Evolutionary conservation across 2,113 vertebrate species (phyloP), one percentile per base, ranked within the genome.

Genomic region (Struthidea cinerea): DNA sequence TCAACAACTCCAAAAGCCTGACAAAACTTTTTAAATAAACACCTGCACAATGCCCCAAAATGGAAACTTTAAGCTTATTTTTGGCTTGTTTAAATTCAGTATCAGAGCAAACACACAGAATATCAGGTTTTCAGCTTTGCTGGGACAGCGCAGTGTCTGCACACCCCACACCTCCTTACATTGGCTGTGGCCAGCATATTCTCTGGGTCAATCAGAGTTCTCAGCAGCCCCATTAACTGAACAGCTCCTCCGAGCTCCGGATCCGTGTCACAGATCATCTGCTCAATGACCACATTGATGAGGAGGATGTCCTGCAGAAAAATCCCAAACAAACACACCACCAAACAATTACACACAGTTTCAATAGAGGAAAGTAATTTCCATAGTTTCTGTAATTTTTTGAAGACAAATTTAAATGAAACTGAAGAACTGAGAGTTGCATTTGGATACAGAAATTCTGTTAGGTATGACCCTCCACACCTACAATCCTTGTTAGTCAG

Each of bases 181-280:
- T 99, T 99, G 97, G 98, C 98, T 93, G 99, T 99, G 71, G 99
- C 99, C 96, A 99, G 96, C 99, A 99, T 99, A 91, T 99, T 99
- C 96, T 99, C 99, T 4, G 99, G 99, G 97, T 99, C 99, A 30
- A 99, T 99, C 76, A 99, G 98, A 7, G 99, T 99, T 87, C 99
- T 98, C 92, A 99, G 98, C 65, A 99, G 98, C 87, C 99, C 99
- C 99, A 99, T 99, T 68, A 99, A 96, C 97, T 99, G 99, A 87
- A 99, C 99, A 11, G 99, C 99, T 17, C 99, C 99, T 42, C 99
- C 99, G 9, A 99, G 98, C 87, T 99, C 99, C 2, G 99, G 99
- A 92, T 99, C 99, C 3, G 99, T 99, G 96, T 99, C 99, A 46
- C 99, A 99, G 95, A 99, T 99, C 99, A 99, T 99, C 98, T 99